A percentile compares a stretch with the other conserved stretches of the same genome.
These are phyloP conservation scores for Mantis religiosa DNA, from an alignment of 2,888 invertebrate species.

Conservation along the genomic window DNA sequence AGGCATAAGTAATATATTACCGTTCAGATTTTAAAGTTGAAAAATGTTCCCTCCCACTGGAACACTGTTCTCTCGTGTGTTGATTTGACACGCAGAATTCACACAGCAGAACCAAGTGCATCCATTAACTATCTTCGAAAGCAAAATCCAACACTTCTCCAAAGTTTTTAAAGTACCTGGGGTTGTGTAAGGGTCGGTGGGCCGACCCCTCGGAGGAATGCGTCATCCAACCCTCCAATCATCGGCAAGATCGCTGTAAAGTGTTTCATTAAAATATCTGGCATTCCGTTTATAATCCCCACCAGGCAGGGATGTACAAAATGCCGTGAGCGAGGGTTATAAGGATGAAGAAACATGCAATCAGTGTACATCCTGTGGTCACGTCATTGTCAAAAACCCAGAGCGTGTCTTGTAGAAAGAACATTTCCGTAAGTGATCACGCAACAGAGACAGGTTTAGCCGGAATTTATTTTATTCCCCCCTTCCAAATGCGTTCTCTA, in stretches of 20 bases:
- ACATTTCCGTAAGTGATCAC: background rate
- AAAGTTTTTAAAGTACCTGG: background rate
- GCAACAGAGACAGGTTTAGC: background rate
- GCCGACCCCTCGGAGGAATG: background rate
- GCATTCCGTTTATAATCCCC: background rate
- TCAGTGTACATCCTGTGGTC: background rate
- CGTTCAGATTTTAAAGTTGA: too few relatives aligned
- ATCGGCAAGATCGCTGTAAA: background rate
- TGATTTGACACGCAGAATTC: too few relatives aligned
- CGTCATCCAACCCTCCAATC: background rate
- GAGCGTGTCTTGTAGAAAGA: background rate
- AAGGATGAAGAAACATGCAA: background rate
- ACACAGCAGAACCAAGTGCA: background rate
- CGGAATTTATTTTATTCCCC: background rate
- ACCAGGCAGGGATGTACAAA: background rate
- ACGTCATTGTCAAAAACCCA: background rate
- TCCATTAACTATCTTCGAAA: background rate
- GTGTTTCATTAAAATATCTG: slow-evolving; percentile 1
- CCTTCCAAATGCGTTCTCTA: background rate
- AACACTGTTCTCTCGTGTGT: too few relatives aligned
- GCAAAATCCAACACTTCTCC: background rate
- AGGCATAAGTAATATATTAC: too few relatives aligned
- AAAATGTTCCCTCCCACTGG: too few relatives aligned
- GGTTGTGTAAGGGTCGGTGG: background rate
- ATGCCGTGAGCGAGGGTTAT: background rate